phyloP scores from a whole-genome alignment of 2,113 vertebrate species.

The Silurus glanis region DNA sequence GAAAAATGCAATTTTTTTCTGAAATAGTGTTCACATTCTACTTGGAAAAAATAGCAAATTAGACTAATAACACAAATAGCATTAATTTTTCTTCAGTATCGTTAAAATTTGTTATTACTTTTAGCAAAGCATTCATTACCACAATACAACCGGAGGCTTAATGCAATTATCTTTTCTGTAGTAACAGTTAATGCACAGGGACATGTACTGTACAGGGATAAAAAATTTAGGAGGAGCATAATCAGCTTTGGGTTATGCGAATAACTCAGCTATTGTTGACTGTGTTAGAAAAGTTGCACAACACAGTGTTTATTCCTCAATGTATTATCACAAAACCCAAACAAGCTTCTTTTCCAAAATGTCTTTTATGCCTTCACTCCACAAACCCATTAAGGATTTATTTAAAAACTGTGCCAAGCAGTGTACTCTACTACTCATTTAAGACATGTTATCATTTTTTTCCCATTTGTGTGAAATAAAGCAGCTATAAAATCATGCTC shows the following conservation, averaged over 20 bases:
- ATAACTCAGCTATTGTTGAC: background rate
- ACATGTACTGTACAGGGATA: background rate
- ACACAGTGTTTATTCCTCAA: background rate
- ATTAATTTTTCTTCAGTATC: background rate
- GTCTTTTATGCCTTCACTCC: background rate
- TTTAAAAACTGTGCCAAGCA: background rate
- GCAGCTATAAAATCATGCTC: background rate
- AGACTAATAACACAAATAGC: background rate
- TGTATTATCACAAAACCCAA: too few relatives aligned
- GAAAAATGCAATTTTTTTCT: background rate
- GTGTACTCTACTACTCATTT: background rate
- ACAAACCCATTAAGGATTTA: background rate
- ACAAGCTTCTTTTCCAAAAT: too few relatives aligned
- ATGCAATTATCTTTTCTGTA: too few relatives aligned
- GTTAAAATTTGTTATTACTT: too few relatives aligned
- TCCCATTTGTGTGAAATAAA: background rate
- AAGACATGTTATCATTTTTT: conserved; percentile 3
- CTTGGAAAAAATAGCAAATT: background rate
- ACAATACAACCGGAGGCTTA: background rate
- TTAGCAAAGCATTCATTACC: background rate
- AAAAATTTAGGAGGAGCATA: background rate
- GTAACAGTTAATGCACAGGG: too few relatives aligned
- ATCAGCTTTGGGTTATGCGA: background rate
- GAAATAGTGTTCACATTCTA: background rate
- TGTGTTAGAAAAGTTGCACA: background rate